Evolutionary conservation across 2,797 vertebrate genomes (phyloP).

Genomic region (Falco rusticolus): DNA sequence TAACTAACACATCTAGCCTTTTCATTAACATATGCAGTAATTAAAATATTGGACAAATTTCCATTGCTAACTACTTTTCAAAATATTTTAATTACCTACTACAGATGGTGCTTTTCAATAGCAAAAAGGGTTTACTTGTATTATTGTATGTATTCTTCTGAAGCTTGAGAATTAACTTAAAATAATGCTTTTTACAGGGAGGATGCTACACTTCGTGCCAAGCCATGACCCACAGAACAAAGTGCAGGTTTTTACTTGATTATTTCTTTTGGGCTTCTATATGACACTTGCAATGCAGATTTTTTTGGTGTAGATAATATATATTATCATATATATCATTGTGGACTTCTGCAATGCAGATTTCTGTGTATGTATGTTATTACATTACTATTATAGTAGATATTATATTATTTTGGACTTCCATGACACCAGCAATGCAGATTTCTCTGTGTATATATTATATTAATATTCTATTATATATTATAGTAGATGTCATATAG

Average conservation of each 20-base stretch:
- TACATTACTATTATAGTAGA: neutral
- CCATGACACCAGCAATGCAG: neutral
- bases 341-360: neutral
- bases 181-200: neutral
- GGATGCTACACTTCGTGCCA: neutral
- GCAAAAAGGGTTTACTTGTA: neutral
- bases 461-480: neutral
- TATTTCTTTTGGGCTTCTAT: neutral
- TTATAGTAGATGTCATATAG: neutral
- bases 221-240: neutral
- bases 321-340: neutral
- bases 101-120: neutral
- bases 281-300: neutral
- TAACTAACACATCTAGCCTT: neutral
- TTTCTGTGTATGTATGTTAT: neutral
- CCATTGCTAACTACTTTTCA: neutral
- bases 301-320: neutral
- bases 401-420: neutral
- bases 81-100: neutral
- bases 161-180: neutral
- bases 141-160: neutral
- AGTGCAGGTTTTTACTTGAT: rapidly evolving
- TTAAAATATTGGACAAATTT: neutral
- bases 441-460: neutral
- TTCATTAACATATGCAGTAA: neutral